Percentiles rank a stretch among this genome's conserved stretches.
Conservation (phyloP, 2,888 invertebrate genomes). For the Teinopalpus imperialis region DNA sequence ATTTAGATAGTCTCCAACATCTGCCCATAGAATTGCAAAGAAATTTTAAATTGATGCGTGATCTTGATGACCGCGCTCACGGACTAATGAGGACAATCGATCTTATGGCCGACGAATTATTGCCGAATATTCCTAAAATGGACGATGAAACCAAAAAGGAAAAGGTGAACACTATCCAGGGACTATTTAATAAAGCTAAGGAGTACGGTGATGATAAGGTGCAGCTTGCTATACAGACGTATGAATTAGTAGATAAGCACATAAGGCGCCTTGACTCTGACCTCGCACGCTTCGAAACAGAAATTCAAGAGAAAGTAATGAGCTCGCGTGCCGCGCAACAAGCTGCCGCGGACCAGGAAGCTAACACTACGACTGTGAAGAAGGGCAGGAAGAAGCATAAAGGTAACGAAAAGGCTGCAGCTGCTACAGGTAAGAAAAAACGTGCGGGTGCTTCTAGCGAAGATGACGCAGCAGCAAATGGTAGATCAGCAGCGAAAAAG, state of each 20-base stretch:
- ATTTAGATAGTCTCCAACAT: slow-evolving; percentile 97
- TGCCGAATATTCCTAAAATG: slow-evolving; percentile 87
- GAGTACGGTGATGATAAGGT: slow-evolving; percentile 99
- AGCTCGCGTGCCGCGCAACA: slow-evolving; percentile 85
- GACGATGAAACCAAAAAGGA: slow-evolving; percentile 91
- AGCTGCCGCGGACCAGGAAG: slow-evolving; percentile 71
- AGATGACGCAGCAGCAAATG: slow-evolving; percentile 63
- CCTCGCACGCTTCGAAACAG: slow-evolving; percentile 97
- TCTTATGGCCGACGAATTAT: slow-evolving; percentile 90
- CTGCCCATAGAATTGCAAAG: slow-evolving; percentile 96
- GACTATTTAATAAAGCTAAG: slow-evolving; percentile 95
- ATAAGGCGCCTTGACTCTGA: slow-evolving; percentile 97
- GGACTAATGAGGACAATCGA: slow-evolving; percentile 96
- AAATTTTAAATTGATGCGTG: slow-evolving; percentile 97
- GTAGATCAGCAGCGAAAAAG: slow-evolving; percentile 69
- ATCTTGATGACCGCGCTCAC: slow-evolving; percentile 95
- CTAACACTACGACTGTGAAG: slow-evolving; percentile 64
- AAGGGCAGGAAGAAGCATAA: slow-evolving; percentile 76
- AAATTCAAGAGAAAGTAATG: slow-evolving; percentile 96
- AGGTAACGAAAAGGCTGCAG: slow-evolving; percentile 61
- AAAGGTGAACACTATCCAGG: slow-evolving; percentile 91
- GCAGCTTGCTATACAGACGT: slow-evolving; percentile 98
- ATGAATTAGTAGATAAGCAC: slow-evolving; percentile 98
- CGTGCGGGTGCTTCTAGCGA: slow-evolving; percentile 79
- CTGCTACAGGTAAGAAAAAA: slow-evolving; percentile 74